These are phyloP conservation scores for Cochlearius cochlearius DNA, from an alignment of 2,113 vertebrate genomes.

Conservation along the genomic window DNA sequence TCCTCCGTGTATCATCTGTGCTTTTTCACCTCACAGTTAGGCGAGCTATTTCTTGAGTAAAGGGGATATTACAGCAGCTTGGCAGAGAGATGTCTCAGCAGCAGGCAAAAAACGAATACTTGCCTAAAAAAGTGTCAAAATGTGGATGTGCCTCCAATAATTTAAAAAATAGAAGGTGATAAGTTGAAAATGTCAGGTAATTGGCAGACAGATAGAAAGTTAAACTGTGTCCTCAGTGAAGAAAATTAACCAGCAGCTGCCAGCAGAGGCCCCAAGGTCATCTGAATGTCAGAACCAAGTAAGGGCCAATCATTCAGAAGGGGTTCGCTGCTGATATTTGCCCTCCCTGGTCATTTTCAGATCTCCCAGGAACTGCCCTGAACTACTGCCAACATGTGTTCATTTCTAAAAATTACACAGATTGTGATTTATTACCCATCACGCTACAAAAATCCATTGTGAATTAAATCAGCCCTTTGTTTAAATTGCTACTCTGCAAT, in stretches of 20 bases:
- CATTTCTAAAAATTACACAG: conserved; percentile 89
- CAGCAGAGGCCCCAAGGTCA: conserved; percentile 87
- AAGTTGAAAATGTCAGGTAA: conserved; percentile 88
- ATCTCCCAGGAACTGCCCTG: conserved; percentile 82
- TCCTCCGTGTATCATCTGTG: neutral
- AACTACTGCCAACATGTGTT: conserved; percentile 83
- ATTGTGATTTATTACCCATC: conserved; percentile 99
- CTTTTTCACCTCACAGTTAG: neutral
- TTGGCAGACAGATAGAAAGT: conserved; percentile 86
- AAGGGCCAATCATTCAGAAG: conserved; percentile 92
- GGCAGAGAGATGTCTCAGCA: conserved; percentile 26
- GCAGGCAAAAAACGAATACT: conserved; percentile 44
- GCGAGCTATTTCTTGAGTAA: conserved; percentile 12
- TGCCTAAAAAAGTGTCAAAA: conserved; percentile 80
- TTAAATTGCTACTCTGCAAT: conserved; percentile 82
- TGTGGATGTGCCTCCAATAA: conserved; percentile 80
- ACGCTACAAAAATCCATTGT: conserved; percentile 88
- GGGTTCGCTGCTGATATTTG: conserved; percentile 80
- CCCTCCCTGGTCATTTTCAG: conserved; percentile 80
- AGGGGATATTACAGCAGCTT: neutral
- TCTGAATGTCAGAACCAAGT: conserved; percentile 90
- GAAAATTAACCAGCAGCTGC: conserved; percentile 86
- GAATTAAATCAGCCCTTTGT: conserved; percentile 98
- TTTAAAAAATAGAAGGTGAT: conserved; percentile 86
- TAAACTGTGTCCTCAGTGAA: conserved; percentile 85